Evolutionary conservation across 2,888 invertebrate genomes (phyloP).

Genomic region (Mythimna vitellina): DNA sequence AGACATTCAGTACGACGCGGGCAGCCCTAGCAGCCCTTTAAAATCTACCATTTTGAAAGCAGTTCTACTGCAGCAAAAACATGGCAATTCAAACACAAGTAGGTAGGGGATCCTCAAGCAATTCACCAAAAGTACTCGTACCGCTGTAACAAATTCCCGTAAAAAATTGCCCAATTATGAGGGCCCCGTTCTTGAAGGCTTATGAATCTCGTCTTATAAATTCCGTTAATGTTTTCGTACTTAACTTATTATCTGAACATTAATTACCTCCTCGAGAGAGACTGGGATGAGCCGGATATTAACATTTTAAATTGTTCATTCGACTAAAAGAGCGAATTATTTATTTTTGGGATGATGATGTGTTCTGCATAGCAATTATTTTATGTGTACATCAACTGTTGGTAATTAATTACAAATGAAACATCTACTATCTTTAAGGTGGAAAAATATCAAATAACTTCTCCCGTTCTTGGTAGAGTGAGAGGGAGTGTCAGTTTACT

Average conservation of each 20-base stretch:
- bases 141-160: constrained; percentile 55
- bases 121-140: constrained; percentile 44
- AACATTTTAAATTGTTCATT: constrained; percentile 59
- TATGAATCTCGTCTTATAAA: constrained; percentile 70
- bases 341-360: constrained; percentile 26
- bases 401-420: background rate
- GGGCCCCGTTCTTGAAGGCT: constrained; percentile 64
- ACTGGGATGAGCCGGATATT: constrained; percentile 62
- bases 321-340: constrained; percentile 15
- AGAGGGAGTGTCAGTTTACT: no score
- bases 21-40: no score
- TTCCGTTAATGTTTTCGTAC: constrained; percentile 70
- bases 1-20: no score
- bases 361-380: constrained; percentile 17
- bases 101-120: constrained; percentile 18
- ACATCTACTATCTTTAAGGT: no score
- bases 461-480: no score
- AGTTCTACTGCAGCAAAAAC: background rate
- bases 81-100: constrained; percentile 19
- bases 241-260: constrained; percentile 73
- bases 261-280: constrained; percentile 67
- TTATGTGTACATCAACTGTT: background rate
- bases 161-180: constrained; percentile 69
- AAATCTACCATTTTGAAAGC: no score
- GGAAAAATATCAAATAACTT: no score